These are phyloP conservation scores for Muscidifurax raptorellus DNA, from an alignment of 1,140 invertebrate genomes.

Conservation along the genomic window DNA sequence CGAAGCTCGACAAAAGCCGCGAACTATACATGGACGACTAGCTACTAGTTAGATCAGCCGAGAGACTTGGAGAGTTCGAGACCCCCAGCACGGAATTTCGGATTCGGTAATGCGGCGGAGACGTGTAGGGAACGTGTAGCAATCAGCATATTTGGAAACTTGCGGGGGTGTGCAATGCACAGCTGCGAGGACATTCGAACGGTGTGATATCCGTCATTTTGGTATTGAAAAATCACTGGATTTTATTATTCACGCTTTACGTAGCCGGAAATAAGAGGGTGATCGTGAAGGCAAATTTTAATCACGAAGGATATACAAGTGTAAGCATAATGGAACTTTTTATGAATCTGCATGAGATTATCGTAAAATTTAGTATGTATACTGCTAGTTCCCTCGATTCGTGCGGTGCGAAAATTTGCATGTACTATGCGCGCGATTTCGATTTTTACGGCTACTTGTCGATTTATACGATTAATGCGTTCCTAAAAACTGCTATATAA, in stretches of 20 bases:
- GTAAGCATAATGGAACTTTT: slow-evolving; percentile 4
- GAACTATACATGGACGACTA: background rate
- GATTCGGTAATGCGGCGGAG: slow-evolving; percentile 29
- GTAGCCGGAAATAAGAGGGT: too few species aligned
- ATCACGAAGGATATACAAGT: background rate
- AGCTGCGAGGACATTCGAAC: background rate
- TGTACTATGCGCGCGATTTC: background rate
- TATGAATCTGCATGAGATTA: background rate
- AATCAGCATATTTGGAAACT: slow-evolving; percentile 50
- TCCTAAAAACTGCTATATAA: slow-evolving; percentile 8
- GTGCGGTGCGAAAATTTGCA: slow-evolving; percentile 17
- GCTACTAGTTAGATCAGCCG: slow-evolving; percentile 25
- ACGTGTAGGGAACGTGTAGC: slow-evolving; percentile 12
- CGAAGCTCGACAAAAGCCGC: background rate
- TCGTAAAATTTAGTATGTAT: slow-evolving; percentile 12
- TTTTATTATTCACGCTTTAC: background rate
- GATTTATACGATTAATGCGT: slow-evolving; percentile 11
- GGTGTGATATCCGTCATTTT: too few species aligned
- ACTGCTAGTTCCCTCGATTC: background rate
- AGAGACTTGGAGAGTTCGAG: slow-evolving; percentile 27
- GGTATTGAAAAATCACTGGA: too few species aligned
- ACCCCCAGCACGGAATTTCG: slow-evolving; percentile 28
- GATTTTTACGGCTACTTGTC: background rate
- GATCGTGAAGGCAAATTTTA: background rate
- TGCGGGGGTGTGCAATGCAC: background rate